Evolutionary conservation across 2,888 invertebrate species (phyloP), one percentile per base, ranked within the genome.

Genomic region (Chromoteleia sp.): DNA sequence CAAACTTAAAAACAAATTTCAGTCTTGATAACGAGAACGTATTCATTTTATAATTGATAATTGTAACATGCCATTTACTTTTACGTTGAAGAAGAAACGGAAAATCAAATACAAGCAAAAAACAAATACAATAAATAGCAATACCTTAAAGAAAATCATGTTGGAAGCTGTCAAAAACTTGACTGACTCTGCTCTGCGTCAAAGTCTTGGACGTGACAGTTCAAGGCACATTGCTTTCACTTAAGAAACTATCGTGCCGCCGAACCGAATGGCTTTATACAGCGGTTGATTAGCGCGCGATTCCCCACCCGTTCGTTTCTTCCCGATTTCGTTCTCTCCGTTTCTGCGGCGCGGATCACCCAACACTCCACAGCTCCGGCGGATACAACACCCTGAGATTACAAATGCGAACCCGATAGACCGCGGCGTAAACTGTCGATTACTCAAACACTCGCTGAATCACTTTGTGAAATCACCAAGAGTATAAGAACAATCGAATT

Each of bases 251-350:
- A 89, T 85, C 87, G 82, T 74, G 75, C 80, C 82, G 82, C 59
- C 39, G 68, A 68, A 67, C 76, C 75, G 75, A 84, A 85, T 83
- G 86, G 85, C 86, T 91, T 91, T 91, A 91, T 91, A 91, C 89
- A 79, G 88, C 21, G 89, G 86, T 88, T 84, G 74, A 82, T 82
- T 78, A 82, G 45, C 52, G 65, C 17, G 36, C 67, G 7, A 30
- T 45, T 36, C 78, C 76, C 82, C 82, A 70, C 82, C 48, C 52
- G 10, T 7, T 21, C n/a, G 36, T 48, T 58, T 50, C 65, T 61
- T 61, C 10, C 45, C 63, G 36, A 17, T 48, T 21, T 50, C 21
- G 30, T 48, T 58, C 67, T 59, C 52, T 70, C 29, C 14, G 30
- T 41, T 45, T n/a, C 39, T 30, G 41, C 17, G 48, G 15, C 39